phyloP scores from a whole-genome alignment of 2,888 invertebrate species.

The Agriotes lineatus region DNA sequence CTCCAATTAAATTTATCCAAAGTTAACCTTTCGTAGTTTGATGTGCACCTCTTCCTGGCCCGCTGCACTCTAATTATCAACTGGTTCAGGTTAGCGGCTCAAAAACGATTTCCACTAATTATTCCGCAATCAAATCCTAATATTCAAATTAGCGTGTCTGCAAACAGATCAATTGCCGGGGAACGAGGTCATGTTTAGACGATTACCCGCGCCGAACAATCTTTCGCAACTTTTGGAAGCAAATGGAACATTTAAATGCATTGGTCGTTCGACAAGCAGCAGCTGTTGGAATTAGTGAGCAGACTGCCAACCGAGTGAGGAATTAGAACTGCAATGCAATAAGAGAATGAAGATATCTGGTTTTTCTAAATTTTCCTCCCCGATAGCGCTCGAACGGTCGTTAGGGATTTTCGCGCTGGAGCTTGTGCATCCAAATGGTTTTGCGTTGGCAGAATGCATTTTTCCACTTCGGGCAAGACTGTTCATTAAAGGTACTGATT shows the following conservation, averaged over 20 bases:
- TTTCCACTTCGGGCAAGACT: too few species aligned
- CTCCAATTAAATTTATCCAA: too few species aligned
- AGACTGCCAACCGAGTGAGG: conserved; percentile 42
- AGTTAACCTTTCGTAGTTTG: too few species aligned
- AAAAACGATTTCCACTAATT: conserved; percentile 25
- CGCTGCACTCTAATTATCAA: not conserved
- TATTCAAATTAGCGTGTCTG: conserved; percentile 47
- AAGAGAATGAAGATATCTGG: conserved; percentile 3
- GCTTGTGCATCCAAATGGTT: too few species aligned
- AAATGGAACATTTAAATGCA: conserved; percentile 64
- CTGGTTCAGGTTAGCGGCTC: conserved; percentile 1
- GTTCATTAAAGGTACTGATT: too few species aligned
- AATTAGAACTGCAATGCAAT: conserved; percentile 52
- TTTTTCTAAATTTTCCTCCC: not conserved
- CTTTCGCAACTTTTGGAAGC: conserved; percentile 55
- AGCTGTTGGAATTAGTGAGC: conserved; percentile 39
- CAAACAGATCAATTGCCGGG: conserved; percentile 38
- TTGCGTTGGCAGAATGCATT: too few species aligned
- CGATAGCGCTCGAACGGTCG: too few species aligned
- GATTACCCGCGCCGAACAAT: conserved; percentile 50
- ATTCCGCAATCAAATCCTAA: conserved; percentile 42
- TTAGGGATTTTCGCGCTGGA: too few species aligned
- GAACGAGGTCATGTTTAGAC: conserved; percentile 48
- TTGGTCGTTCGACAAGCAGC: conserved; percentile 56
- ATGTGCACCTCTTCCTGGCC: not conserved